Percentiles rank a stretch among this genome's conserved stretches.
phyloP scores from a whole-genome alignment of 2,797 vertebrate species.

The Lerista edwardsae region DNA sequence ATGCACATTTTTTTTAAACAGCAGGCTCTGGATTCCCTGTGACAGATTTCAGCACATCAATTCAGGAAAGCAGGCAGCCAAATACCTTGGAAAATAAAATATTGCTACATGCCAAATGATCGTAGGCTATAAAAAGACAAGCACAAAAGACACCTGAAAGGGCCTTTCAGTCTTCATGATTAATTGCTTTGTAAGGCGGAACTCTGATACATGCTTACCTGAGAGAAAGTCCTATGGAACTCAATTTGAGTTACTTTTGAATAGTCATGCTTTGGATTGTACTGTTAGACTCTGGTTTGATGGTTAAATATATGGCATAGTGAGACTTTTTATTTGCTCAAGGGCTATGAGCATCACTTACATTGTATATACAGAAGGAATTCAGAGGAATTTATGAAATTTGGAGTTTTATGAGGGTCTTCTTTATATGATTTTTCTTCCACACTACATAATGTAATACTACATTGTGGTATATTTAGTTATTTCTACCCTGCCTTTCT shows the following conservation, averaged over 20 bases:
- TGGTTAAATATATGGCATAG: not conserved
- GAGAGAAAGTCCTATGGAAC: no score
- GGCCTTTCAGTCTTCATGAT: not conserved
- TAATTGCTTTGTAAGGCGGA: not conserved
- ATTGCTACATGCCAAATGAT: not conserved
- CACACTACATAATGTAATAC: not conserved
- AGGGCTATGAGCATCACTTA: not conserved
- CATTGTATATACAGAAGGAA: not conserved
- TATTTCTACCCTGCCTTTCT: no score
- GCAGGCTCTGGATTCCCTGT: not conserved
- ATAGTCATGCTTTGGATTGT: no score
- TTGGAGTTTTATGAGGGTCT: not conserved
- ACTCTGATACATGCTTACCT: no score
- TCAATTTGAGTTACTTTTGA: no score
- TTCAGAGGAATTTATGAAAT: not conserved
- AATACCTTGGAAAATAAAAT: not conserved
- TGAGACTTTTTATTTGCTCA: not conserved
- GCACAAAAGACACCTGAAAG: not conserved
- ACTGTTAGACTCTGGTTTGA: not conserved
- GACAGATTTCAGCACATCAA: not conserved
- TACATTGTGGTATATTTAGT: no score
- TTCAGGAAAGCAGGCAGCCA: not conserved
- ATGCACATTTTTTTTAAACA: not conserved
- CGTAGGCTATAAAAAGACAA: not conserved
- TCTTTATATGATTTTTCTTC: not conserved